Base-by-base conservation (phyloP, 2,888 invertebrate species). In the Polyommatus iphigenia region DNA sequence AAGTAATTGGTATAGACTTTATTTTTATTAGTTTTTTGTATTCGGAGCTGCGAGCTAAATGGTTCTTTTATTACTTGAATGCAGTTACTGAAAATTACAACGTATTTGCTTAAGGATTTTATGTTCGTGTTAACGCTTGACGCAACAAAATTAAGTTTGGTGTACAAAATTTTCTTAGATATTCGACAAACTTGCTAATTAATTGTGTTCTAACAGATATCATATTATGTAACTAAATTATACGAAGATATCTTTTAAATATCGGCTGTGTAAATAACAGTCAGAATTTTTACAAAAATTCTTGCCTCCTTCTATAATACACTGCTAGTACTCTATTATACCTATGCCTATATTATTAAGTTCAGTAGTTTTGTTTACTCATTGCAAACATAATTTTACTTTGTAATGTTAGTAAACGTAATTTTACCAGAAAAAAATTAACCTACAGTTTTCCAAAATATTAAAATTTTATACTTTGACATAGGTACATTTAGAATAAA, bases 1-100 rank as follows among this genome's bases (percentile, higher is more conserved):
- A 72, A 36, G 20, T 72, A 72, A 72, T 72, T 72, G 72, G 10
- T 72, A 72, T 72, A 41, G 72, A 41, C 72, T 72, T 72, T 72
- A 72, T 72, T 41, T 72, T 72, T 72, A 72, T 72, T 72, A 72
- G n/a, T 41, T 41, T 41, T 67, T 67, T 32, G 41, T 41, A 72
- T 72, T 72, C 72, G 36, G 72, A 10, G 72, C 41, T 41, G 41
- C n/a, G n/a, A 72, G 72, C 72, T 72, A 15, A 67, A 67, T 67
- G 72, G 41, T 72, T 20, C 41, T 72, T 72, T 72, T 41, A 41
- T 72, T 41, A 41, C 72, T 41, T 72, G 41, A 41, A 41, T 72
- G 41, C 72, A 72, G 72, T 41, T 20, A 20, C 67, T 29, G 36
- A 41, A 36, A 41, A 72, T 72, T 72, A 41, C 41, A 41, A 41